Evolutionary conservation across 2,888 invertebrate genomes (phyloP).

Genomic region (Epinotia demarniana): DNA sequence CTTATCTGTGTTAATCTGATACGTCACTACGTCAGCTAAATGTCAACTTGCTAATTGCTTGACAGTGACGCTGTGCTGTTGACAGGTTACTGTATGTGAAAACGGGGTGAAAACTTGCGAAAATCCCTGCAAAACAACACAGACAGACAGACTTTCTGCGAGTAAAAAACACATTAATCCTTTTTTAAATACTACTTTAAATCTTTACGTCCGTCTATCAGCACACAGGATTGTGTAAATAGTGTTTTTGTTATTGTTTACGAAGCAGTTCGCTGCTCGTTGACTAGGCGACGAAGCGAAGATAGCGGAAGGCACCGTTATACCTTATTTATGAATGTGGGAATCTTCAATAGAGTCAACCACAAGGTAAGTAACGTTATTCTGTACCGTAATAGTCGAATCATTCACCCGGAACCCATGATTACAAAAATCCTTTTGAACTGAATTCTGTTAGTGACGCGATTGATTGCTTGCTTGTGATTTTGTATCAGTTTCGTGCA

Average conservation of each 20-base stretch:
- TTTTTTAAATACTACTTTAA: not conserved
- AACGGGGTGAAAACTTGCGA: conserved; percentile 36
- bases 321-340: conserved; percentile 90
- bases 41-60: not conserved
- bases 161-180: not conserved
- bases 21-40: not conserved
- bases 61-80: conserved; percentile 1
- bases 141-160: conserved; percentile 8
- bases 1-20: not conserved
- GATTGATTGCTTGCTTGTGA: not conserved
- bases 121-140: conserved; percentile 17
- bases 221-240: not conserved
- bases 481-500: not conserved
- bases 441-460: not conserved
- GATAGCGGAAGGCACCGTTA: conserved; percentile 65
- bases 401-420: not conserved
- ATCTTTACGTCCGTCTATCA: not conserved
- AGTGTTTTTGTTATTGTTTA: conserved; percentile 39
- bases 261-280: conserved; percentile 34
- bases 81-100: conserved; percentile 5
- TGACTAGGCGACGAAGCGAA: conserved; percentile 31
- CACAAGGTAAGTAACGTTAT: conserved; percentile 85
- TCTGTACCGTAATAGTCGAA: not conserved
- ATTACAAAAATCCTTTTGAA: not conserved
- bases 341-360: conserved; percentile 92